phyloP scores from a whole-genome alignment of 2,888 invertebrate genomes.

The Eurytoma adleriae region DNA sequence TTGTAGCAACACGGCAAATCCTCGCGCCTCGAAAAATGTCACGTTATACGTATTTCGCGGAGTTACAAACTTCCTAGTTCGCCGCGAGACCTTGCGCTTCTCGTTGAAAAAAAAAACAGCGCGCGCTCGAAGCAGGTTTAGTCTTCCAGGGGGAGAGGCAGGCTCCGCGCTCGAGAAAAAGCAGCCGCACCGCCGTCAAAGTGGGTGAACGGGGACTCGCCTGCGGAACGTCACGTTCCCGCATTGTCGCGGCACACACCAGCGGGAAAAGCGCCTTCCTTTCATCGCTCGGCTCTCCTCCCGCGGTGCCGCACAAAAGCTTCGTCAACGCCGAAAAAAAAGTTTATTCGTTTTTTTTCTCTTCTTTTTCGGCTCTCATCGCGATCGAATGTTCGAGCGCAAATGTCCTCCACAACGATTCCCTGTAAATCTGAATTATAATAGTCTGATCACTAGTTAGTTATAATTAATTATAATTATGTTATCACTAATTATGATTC shows the following conservation, averaged over 20 bases:
- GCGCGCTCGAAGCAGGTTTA: not conserved
- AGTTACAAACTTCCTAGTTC: not conserved
- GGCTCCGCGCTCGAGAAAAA: slow-evolving; percentile 11
- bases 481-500: too few relatives aligned
- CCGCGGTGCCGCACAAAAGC: not conserved
- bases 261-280: not conserved
- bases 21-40: too few relatives aligned
- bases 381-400: too few relatives aligned
- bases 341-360: too few relatives aligned
- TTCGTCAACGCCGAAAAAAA: too few relatives aligned
- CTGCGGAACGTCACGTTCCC: slow-evolving; percentile 16
- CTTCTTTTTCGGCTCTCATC: too few relatives aligned
- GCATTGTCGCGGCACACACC: slow-evolving; percentile 11
- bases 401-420: too few relatives aligned
- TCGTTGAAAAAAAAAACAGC: not conserved
- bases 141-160: not conserved
- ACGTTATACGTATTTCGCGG: not conserved
- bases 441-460: too few relatives aligned
- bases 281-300: not conserved
- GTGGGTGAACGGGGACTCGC: slow-evolving; percentile 30
- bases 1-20: too few relatives aligned
- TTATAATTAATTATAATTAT: too few relatives aligned
- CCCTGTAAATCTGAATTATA: too few relatives aligned
- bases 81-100: not conserved
- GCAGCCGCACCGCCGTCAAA: slow-evolving; percentile 16